Base-by-base conservation (phyloP, 2,888 invertebrate genomes). In the Acronicta psi region DNA sequence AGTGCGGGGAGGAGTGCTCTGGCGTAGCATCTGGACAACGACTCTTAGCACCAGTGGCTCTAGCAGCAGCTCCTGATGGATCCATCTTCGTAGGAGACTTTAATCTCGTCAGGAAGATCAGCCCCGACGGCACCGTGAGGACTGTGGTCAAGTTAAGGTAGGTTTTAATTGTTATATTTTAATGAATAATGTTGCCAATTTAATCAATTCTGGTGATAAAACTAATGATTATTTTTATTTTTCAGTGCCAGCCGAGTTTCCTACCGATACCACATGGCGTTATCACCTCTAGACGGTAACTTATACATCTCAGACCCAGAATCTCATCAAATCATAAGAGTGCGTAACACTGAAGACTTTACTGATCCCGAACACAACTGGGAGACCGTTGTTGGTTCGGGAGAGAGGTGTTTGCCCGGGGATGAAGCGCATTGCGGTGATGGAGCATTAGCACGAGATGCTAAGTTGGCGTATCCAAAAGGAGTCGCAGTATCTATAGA, bases 341-440 rank as follows among this genome's bases (percentile, higher is more conserved):
- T 98, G 1, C 95, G 97, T 41, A 97, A 97, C 82, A 96, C 96
- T 1, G 96, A 96, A 64, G 98, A 98, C 86, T 97, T 96, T 83
- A 95, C 95, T 38, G 97, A 98, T 80, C 98, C 98, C 0, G 98
- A 98, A 83, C 97, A 96, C 82, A 99, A 99, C 88, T 99, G 98
- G 97, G 99, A 99, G 86, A 97, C 98, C 0, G 97, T 98, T 8
- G 99, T 99, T 0, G 99, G 99, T 0, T 98, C 98, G 1, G 99
- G 99, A 0, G 98, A 98, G 87, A 95, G 99, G 73, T 99, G 99
- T 86, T 92, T 98, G 3, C 98, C 98, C 0, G 98, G 98, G 2
- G 98, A 98, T 84, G 98, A 98, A 85, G 98, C 98, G 0, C 98
- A 98, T 79, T 99, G 99, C 87, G 99, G 99, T 0, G 99, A 99